Base-by-base conservation (phyloP, 2,797 vertebrate genomes). In the Coregonus suidteri region DNA sequence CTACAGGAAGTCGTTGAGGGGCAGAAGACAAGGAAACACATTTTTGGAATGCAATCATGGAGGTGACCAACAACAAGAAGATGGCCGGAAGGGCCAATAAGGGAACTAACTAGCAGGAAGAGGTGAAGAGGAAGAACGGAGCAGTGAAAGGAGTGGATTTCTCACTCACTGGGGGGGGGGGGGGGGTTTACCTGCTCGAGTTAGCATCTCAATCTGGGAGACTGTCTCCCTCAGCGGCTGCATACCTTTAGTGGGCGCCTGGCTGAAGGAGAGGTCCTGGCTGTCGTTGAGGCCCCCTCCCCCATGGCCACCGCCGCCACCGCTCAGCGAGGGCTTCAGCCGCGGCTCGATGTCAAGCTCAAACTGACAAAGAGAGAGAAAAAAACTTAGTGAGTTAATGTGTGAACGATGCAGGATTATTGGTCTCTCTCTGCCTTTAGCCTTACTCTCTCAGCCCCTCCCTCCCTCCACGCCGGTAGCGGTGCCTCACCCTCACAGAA, bases 291-390 rank as follows among this genome's bases (percentile, higher is more conserved):
- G 92, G 77, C 89, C 85, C 70, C 86, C 89, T 80, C 89, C 89
- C 7, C 82, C 81, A 34, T 91, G 82, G 30, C 85, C 85, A 74
- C 88, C 90, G 70, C 75, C 87, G 80, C 92, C 88, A 82, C 92
- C 90, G 67, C 82, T 91, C 77, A 88, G 90, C 75, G 95, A 91
- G 0, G 96, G 94, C 91, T 97, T 96, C 86, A 96, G 90, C 67
- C 96, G 97, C 59, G 98, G 97, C 88, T 99, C 97, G 0, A 98
- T 96, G 86, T 98, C 97, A 90, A 99, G 93, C 88, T 98, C 95
- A 88, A 99, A 98, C 97, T 98, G 91, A 25, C 75, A 1, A 20
- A 77, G 5, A 5, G 25, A 41, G 75, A 71, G 31, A 64, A 56
- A 9, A 64, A 14, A 6, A 15, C 59, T 59, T 4, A 16, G 6